Percentiles rank a stretch among this genome's conserved stretches.
Evolutionary conservation across 1,140 invertebrate species (phyloP).

Genomic region (Lucilia sericata): DNA sequence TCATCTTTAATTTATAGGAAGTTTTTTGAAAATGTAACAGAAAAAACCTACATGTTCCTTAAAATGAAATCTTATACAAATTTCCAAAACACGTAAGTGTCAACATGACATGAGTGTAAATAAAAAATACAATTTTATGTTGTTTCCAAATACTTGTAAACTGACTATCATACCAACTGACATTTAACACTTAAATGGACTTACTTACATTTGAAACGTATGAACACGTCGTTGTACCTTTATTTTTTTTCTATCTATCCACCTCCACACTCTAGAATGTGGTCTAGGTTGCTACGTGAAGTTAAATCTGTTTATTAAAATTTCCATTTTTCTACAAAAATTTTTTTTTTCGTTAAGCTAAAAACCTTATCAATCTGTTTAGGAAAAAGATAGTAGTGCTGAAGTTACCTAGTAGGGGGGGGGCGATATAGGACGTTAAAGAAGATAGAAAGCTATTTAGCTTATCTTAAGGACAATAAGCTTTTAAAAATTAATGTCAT

Average conservation of each 20-base stretch:
- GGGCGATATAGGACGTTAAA: not conserved
- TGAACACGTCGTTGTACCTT: not conserved
- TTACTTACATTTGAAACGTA: not conserved
- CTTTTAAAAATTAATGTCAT: slow-evolving; percentile 20
- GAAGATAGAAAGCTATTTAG: not conserved
- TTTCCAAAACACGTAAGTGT: not conserved
- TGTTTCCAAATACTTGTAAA: not conserved
- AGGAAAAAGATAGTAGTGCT: not conserved
- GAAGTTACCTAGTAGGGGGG: not conserved
- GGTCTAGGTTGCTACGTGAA: too few relatives aligned
- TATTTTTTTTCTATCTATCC: not conserved
- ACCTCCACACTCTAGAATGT: not conserved
- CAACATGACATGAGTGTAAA: not conserved
- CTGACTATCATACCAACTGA: slow-evolving; percentile 1
- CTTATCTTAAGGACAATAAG: slow-evolving; percentile 29
- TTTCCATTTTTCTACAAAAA: not conserved
- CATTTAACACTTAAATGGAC: not conserved
- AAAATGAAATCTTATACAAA: too few relatives aligned
- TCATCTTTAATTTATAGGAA: too few relatives aligned
- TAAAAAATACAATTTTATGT: not conserved
- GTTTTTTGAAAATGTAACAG: too few relatives aligned
- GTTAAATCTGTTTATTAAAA: not conserved
- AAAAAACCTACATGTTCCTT: too few relatives aligned
- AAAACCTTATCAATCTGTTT: not conserved
- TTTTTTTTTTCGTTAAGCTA: not conserved